Conservation (phyloP, 2,113 vertebrate species). For the Rhizomys pruinosus region DNA sequence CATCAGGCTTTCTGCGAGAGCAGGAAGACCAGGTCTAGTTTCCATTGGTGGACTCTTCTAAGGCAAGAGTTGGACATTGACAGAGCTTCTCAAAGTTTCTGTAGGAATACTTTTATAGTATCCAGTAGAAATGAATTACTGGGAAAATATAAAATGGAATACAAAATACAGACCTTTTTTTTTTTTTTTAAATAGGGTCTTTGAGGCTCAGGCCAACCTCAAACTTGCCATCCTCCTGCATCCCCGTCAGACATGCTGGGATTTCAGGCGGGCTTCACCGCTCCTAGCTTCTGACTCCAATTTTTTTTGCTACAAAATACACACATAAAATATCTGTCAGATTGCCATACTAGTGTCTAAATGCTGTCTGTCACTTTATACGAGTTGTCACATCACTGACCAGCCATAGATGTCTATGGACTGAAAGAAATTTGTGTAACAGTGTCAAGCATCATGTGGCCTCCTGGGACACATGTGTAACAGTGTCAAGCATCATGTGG, state of each 20-base stretch:
- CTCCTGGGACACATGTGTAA: neutral
- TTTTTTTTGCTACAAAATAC: neutral
- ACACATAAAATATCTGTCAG: slow-evolving; percentile 9
- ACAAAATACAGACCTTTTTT: neutral
- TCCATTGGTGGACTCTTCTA: neutral
- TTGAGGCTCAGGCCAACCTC: neutral
- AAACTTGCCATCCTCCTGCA: neutral
- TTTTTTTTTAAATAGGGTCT: neutral
- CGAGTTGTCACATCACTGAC: neutral
- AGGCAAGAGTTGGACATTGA: neutral
- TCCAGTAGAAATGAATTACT: slow-evolving; percentile 33
- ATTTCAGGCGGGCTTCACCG: neutral
- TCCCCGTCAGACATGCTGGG: neutral
- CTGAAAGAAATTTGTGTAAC: neutral
- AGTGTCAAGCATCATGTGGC: neutral
- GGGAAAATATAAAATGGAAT: neutral
- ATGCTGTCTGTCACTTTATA: neutral
- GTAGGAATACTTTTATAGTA: neutral
- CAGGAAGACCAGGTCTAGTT: neutral
- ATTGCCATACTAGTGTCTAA: neutral
- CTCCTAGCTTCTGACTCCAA: neutral
- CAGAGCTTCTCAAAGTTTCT: neutral
- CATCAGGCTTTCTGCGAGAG: neutral
- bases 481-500: no score
- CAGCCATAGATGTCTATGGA: neutral